Evolutionary conservation across 2,113 vertebrate species (phyloP).

Genomic region (Oreochromis niloticus): DNA sequence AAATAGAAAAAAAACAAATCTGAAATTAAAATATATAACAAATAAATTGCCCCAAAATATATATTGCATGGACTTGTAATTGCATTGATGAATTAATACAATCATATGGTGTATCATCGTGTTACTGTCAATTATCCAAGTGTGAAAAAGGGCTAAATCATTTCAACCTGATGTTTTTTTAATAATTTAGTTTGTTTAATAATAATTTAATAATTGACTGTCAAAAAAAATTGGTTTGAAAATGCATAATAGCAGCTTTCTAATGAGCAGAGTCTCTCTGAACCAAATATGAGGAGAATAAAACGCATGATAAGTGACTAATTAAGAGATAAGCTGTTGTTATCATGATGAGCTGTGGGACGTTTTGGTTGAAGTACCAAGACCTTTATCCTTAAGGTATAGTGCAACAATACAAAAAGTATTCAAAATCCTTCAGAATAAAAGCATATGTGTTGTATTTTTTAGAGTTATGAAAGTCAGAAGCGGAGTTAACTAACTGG

Average conservation of each 20-base stretch:
- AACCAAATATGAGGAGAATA: neutral
- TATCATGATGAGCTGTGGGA: neutral
- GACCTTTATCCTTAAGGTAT: accelerated
- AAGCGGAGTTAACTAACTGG: accelerated
- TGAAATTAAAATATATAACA: neutral
- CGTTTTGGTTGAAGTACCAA: accelerated
- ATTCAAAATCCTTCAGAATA: neutral
- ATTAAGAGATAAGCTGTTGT: neutral
- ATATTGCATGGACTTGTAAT: neutral
- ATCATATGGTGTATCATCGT: neutral
- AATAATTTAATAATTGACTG: too few species aligned
- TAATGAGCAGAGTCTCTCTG: neutral
- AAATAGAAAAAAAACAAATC: neutral
- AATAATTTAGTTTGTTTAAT: too few species aligned
- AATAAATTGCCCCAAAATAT: neutral
- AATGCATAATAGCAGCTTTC: neutral
- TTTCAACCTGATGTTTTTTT: neutral
- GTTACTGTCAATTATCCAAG: neutral
- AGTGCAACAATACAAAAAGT: accelerated
- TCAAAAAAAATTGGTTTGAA: neutral
- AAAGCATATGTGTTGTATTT: accelerated
- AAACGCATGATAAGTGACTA: accelerated
- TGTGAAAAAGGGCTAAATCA: neutral
- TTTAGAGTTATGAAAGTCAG: neutral
- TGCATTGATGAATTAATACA: neutral